Evolutionary conservation across 2,888 invertebrate species (phyloP), one percentile per base, ranked within the genome.

Genomic region (Drosophila longiperda): DNA sequence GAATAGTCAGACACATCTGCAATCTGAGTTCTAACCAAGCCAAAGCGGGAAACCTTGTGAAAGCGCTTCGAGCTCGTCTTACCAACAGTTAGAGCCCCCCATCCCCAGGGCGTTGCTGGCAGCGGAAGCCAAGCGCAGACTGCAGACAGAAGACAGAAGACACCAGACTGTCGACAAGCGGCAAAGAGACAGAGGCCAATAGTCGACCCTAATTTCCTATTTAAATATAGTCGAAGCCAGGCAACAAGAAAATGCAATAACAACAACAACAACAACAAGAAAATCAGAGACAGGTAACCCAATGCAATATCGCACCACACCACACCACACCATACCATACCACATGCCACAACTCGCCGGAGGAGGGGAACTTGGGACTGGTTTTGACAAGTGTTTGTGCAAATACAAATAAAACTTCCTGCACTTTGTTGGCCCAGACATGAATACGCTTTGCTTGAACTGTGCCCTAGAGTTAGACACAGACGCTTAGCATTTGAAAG

Each of bases 141-240:
- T 59, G 17, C 49, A 29, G 26, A 53, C 52, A 34, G 6, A 7
- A n/a, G 52, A 20, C 53, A 36, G 36, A 6, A 36, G 54, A 17
- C 54, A 32, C 29, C 55, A 40, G 17, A 57, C 57, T 42, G 57
- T 32, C 29, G 38, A 42, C 53, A 45, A 26, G 11, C 9, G 48
- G 32, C 59, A 33, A 32, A n/a, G 23, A 50, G 55, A 57, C 64
- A 42, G 38, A 55, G 33, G 23, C 69, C 38, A 64, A 57, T 20
- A 52, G 73, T 66, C 84, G 83, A 79, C 83, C 84, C 83, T 83
- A 83, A 84, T 83, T 83, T 83, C 79, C 84, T 77, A 77, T 84
- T 82, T 79, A 79, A 84, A 83, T 82, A 82, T 82, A 74, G 73
- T 70, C 69, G 57, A 66, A 75, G 67, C 62, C 57, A 69, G 54